phyloP scores from a whole-genome alignment of 2,113 vertebrate genomes.

The Psilopsiagon aurifrons region DNA sequence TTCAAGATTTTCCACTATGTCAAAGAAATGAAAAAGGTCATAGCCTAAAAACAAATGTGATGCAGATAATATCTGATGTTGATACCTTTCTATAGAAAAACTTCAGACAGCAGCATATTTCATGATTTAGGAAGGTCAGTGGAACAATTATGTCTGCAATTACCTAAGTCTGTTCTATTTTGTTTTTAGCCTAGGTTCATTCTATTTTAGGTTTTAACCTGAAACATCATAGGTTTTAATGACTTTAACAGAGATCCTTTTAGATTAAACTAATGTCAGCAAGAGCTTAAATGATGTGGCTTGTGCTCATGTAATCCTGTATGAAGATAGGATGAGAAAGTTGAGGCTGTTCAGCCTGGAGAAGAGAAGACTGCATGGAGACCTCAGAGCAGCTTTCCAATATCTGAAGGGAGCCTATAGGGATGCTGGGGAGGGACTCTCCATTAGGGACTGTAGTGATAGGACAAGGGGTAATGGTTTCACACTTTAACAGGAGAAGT shows the following conservation, averaged over 20 bases:
- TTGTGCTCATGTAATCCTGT: not conserved
- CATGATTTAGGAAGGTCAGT: not conserved
- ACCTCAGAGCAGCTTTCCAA: too few relatives aligned
- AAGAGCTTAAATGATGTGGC: conserved; percentile 37
- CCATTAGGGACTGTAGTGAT: too few relatives aligned
- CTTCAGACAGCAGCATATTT: not conserved
- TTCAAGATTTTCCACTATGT: conserved; percentile 12
- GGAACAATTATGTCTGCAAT: conserved; percentile 24
- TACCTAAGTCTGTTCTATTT: conserved; percentile 29
- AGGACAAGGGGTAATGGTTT: too few relatives aligned
- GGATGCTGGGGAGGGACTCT: too few relatives aligned
- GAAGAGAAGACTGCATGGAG: too few relatives aligned
- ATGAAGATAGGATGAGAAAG: too few relatives aligned
- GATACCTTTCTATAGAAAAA: not conserved
- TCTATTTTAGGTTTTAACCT: conserved; percentile 34
- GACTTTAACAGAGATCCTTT: conserved; percentile 38
- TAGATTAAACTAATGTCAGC: conserved; percentile 41
- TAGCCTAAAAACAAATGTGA: conserved; percentile 16
- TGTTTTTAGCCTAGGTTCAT: conserved; percentile 32
- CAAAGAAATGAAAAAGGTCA: conserved; percentile 10
- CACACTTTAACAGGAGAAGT: too few relatives aligned
- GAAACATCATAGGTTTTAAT: conserved; percentile 7
- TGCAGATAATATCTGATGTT: not conserved
- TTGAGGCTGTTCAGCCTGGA: too few relatives aligned
- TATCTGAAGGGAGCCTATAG: too few relatives aligned